These are phyloP conservation scores for Lytechinus pictus DNA, from an alignment of 35 echinoderm and acorn worm species.

Conservation along the genomic window DNA sequence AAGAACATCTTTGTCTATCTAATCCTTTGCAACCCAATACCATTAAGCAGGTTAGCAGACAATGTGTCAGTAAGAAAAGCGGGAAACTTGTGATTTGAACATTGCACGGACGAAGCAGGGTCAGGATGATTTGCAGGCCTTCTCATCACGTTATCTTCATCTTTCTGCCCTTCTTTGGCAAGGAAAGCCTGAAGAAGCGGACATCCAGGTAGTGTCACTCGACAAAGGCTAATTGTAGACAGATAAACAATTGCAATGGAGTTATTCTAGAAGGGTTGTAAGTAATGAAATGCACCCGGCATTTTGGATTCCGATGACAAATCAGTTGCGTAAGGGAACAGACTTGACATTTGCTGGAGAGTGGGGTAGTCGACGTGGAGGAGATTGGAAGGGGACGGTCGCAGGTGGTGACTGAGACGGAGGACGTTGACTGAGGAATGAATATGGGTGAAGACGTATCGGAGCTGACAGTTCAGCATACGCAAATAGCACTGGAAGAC, in stretches of 20 bases:
- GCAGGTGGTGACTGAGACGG: neutral
- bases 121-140: neutral
- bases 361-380: neutral
- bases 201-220: neutral
- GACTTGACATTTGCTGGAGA: neutral
- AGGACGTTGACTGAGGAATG: conserved; percentile 9
- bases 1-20: neutral
- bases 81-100: neutral
- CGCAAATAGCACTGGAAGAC: neutral
- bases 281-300: neutral
- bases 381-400: neutral
- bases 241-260: neutral
- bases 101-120: neutral
- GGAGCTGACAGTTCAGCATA: neutral
- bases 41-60: neutral
- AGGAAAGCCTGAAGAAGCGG: neutral
- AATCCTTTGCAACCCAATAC: neutral
- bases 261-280: neutral
- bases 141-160: neutral
- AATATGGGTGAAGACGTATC: conserved; percentile 10
- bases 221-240: conserved; percentile 9
- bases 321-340: neutral
- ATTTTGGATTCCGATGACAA: neutral
- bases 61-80: neutral
- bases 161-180: neutral